Percentiles rank a stretch among this genome's conserved stretches.
Conservation (phyloP, 2,888 invertebrate species). For the Scotopteryx bipunctaria region DNA sequence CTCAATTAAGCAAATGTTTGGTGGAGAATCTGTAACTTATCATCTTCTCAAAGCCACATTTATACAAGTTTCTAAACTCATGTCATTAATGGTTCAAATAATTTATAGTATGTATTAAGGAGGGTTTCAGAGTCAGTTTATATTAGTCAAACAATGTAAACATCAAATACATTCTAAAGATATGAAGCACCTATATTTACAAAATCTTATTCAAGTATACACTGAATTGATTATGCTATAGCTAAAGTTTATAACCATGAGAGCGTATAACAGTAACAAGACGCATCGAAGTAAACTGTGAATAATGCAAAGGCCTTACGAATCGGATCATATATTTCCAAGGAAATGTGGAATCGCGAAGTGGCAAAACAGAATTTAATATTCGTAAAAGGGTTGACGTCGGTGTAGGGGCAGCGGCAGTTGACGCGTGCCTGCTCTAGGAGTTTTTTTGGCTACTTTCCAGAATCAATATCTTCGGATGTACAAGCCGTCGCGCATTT, state of each 20-base stretch:
- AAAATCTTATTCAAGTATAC: background rate
- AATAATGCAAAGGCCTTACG: constrained; percentile 70
- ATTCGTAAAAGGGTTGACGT: constrained; percentile 83
- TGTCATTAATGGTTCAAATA: too few species aligned
- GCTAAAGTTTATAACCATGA: constrained; percentile 28
- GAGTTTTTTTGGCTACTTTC: constrained; percentile 81
- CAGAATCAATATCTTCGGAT: constrained; percentile 82
- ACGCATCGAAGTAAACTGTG: constrained; percentile 61
- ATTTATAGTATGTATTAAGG: background rate
- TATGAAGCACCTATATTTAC: background rate
- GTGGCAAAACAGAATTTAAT: constrained; percentile 84
- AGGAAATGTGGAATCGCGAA: constrained; percentile 77
- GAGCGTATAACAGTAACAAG: constrained; percentile 38
- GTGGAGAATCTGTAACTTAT: too few species aligned
- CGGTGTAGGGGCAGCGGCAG: constrained; percentile 73
- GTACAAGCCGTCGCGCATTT: constrained; percentile 75
- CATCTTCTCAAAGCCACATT: too few species aligned
- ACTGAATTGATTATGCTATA: background rate
- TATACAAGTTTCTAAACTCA: too few species aligned
- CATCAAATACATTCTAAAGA: constrained; percentile 41
- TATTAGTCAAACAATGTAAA: too few species aligned
- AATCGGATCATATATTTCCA: constrained; percentile 73
- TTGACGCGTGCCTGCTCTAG: constrained; percentile 79
- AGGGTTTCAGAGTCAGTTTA: too few species aligned
- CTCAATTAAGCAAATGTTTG: too few species aligned